These are phyloP conservation scores for Sebastes flavidus DNA, from an alignment of 2,797 vertebrate species.

Conservation along the genomic window DNA sequence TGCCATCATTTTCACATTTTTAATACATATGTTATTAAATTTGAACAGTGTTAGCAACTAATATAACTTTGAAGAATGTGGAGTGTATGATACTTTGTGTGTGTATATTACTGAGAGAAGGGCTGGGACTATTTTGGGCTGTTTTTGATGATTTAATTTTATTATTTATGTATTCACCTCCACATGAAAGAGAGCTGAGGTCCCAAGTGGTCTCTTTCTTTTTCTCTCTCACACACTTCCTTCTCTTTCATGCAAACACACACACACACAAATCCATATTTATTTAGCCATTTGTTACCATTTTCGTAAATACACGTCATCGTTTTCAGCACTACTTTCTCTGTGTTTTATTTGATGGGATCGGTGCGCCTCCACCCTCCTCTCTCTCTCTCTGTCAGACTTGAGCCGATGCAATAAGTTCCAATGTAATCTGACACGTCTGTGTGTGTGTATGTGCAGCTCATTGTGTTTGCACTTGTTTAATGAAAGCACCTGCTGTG, in stretches of 20 bases:
- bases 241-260: slow-evolving; percentile 32
- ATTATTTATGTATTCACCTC: slow-evolving; percentile 80
- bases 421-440: slow-evolving; percentile 8
- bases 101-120: slow-evolving; percentile 23
- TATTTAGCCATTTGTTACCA: slow-evolving; percentile 28
- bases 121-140: slow-evolving; percentile 62
- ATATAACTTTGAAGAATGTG: slow-evolving; percentile 37
- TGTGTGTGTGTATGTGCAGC: not conserved
- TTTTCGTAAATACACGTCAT: slow-evolving; percentile 9
- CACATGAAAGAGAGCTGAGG: slow-evolving; percentile 73
- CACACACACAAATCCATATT: slow-evolving; percentile 31
- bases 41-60: not conserved
- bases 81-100: slow-evolving; percentile 4
- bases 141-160: slow-evolving; percentile 75
- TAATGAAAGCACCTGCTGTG: slow-evolving; percentile 62
- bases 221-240: slow-evolving; percentile 31
- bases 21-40: slow-evolving; percentile 26
- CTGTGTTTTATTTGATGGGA: slow-evolving; percentile 2
- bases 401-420: not conserved
- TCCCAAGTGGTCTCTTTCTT: slow-evolving; percentile 65
- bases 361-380: not conserved
- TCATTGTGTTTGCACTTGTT: slow-evolving; percentile 39
- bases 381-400: not conserved
- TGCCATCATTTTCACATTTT: slow-evolving; percentile 8
- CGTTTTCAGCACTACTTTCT: not conserved